Percentiles rank a stretch among this genome's conserved stretches.
These are phyloP conservation scores for Elephantulus edwardii DNA, from an alignment of 2,113 vertebrate species.

Conservation along the genomic window DNA sequence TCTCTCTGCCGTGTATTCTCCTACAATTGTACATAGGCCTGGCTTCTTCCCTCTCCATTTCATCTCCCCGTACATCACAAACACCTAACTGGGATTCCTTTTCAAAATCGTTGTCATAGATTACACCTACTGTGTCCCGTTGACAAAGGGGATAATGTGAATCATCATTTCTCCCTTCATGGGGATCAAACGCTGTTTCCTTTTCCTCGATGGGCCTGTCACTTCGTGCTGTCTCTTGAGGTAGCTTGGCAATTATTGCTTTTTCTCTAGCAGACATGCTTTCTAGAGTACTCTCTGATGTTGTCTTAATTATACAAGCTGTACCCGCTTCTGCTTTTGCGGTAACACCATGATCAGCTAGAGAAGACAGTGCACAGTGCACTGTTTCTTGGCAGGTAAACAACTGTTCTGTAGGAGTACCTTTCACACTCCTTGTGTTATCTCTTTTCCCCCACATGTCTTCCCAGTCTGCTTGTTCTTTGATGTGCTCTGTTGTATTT, in stretches of 20 bases:
- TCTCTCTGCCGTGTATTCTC: constrained; percentile 77
- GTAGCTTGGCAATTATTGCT: constrained; percentile 87
- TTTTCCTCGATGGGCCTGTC: constrained; percentile 86
- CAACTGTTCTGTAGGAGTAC: constrained; percentile 68
- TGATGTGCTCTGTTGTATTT: constrained; percentile 28
- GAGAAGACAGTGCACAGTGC: constrained; percentile 80
- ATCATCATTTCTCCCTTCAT: constrained; percentile 86
- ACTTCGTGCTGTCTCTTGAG: constrained; percentile 86
- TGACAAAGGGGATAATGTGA: constrained; percentile 87
- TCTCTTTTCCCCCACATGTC: constrained; percentile 49
- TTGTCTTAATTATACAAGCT: constrained; percentile 88
- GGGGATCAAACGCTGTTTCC: constrained; percentile 87
- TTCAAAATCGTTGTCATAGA: constrained; percentile 85
- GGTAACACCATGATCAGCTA: constrained; percentile 76
- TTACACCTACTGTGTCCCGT: constrained; percentile 82
- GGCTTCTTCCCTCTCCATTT: constrained; percentile 78
- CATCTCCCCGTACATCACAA: constrained; percentile 80
- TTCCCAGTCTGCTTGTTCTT: constrained; percentile 66
- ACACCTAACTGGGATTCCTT: constrained; percentile 83
- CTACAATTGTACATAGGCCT: constrained; percentile 63
- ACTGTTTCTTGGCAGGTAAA: constrained; percentile 83
- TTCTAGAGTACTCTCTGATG: constrained; percentile 86
- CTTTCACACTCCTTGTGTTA: constrained; percentile 37
- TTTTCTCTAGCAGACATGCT: constrained; percentile 86
- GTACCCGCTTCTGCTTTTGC: constrained; percentile 81